These are phyloP conservation scores for Columba guinea DNA, from an alignment of 2,797 vertebrate genomes.

Conservation along the genomic window DNA sequence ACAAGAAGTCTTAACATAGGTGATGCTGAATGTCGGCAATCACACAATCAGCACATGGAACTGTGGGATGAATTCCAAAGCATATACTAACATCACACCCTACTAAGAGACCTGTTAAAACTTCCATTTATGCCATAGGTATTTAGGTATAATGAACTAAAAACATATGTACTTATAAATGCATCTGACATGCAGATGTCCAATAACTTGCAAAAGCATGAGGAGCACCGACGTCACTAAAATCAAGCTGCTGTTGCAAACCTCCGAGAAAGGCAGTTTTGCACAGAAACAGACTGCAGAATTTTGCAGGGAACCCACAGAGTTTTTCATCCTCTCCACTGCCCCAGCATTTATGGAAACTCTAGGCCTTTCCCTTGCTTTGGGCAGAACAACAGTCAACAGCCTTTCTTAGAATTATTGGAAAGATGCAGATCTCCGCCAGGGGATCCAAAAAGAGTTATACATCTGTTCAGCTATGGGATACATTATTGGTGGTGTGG, in stretches of 20 bases:
- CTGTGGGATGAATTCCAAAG: background rate
- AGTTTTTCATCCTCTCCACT: background rate
- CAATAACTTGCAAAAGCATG: background rate
- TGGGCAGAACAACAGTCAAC: background rate
- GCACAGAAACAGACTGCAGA: background rate
- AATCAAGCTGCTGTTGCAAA: background rate
- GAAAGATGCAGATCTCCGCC: background rate
- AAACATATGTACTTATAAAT: background rate
- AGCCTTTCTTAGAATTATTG: background rate
- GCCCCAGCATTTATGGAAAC: background rate
- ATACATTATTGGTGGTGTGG: background rate
- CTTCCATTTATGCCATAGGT: background rate
- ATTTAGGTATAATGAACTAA: background rate
- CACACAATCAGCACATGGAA: background rate
- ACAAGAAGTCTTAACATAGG: background rate
- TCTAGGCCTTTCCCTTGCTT: background rate
- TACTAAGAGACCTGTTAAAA: background rate
- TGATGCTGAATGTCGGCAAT: background rate
- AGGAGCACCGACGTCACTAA: background rate
- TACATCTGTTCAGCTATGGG: background rate
- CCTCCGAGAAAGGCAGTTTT: background rate
- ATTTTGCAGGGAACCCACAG: background rate
- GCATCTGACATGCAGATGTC: background rate
- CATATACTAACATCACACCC: background rate
- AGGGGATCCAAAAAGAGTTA: background rate